Evolutionary conservation across 2,888 invertebrate species (phyloP).

Genomic region (Cephus pygmeus): DNA sequence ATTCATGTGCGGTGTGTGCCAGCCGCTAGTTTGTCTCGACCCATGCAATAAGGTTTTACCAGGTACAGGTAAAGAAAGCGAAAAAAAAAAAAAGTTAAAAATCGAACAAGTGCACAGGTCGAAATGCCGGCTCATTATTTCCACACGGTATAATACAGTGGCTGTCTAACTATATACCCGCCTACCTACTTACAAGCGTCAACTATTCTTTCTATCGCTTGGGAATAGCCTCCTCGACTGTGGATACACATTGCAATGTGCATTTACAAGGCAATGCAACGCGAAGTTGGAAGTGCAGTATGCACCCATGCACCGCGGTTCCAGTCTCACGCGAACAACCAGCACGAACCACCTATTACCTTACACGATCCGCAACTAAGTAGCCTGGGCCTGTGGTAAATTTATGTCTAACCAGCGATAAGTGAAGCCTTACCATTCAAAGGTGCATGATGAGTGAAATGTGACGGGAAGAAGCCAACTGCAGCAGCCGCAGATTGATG

Average conservation of each 20-base stretch:
- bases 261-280: not conserved
- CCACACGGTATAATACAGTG: not conserved
- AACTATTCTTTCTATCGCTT: not conserved
- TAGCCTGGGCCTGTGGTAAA: not conserved
- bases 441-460: slow-evolving; percentile 58
- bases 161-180: not conserved
- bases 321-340: not conserved
- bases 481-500: slow-evolving; percentile 44
- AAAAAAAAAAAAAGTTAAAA: not conserved
- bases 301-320: not conserved
- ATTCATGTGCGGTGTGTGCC: not conserved
- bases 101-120: not conserved
- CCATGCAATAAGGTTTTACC: not conserved
- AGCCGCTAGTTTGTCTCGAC: not conserved
- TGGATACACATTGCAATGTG: not conserved
- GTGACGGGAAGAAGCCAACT: slow-evolving; percentile 56
- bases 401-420: not conserved
- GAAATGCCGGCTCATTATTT: not conserved
- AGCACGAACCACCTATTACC: not conserved
- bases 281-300: not conserved
- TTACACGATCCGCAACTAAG: not conserved
- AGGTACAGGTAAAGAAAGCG: not conserved
- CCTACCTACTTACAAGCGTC: not conserved
- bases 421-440: slow-evolving; percentile 48
- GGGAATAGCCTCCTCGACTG: not conserved